Evolutionary conservation across 2,113 vertebrate species (phyloP).

Genomic region (Polypterus senegalus): DNA sequence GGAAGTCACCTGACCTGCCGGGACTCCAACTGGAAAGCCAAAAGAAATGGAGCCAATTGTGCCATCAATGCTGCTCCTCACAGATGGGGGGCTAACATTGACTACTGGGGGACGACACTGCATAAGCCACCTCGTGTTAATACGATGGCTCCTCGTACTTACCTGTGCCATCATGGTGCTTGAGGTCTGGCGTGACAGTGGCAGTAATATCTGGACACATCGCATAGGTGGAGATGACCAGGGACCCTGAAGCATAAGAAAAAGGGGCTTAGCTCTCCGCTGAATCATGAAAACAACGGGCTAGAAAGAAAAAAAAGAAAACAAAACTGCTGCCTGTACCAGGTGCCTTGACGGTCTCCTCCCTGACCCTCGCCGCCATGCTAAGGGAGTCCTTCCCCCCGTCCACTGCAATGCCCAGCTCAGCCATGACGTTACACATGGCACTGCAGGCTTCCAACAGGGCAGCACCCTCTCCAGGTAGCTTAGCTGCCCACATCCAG

Average conservation of each 20-base stretch:
- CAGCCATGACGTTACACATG: slow-evolving; percentile 70
- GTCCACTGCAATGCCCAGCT: slow-evolving; percentile 72
- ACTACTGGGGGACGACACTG: too few species aligned
- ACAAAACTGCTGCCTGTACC: slow-evolving; percentile 36
- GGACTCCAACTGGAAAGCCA: too few species aligned
- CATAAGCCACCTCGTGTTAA: too few species aligned
- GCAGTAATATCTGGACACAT: slow-evolving; percentile 80
- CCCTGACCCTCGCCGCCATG: slow-evolving; percentile 75
- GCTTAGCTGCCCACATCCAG: slow-evolving; percentile 91
- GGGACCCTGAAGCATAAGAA: slow-evolving; percentile 46
- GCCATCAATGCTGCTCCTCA: too few species aligned
- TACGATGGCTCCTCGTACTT: not conserved
- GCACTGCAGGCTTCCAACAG: slow-evolving; percentile 72
- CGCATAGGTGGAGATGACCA: slow-evolving; percentile 80
- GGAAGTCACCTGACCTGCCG: too few species aligned
- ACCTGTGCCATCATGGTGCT: slow-evolving; percentile 68
- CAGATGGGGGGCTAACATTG: too few species aligned
- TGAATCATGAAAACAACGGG: too few species aligned
- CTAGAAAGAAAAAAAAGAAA: too few species aligned
- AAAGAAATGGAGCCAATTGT: too few species aligned
- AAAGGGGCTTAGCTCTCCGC: not conserved
- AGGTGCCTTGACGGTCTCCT: slow-evolving; percentile 70
- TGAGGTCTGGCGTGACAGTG: slow-evolving; percentile 82
- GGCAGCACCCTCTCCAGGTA: slow-evolving; percentile 65
- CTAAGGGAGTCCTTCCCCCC: slow-evolving; percentile 88